phyloP scores from a whole-genome alignment of 1,140 invertebrate genomes.

The Heliothis virescens region DNA sequence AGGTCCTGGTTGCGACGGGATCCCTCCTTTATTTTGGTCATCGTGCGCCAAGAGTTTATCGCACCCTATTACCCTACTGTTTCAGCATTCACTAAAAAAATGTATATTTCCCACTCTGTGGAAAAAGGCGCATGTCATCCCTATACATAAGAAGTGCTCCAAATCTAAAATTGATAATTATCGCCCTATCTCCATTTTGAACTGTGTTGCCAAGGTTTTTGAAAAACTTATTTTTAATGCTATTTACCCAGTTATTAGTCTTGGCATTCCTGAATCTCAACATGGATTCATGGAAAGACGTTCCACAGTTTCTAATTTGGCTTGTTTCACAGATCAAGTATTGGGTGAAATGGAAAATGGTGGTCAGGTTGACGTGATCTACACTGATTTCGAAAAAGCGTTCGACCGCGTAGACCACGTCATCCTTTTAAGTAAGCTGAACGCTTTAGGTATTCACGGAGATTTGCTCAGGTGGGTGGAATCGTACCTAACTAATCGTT shows the following conservation, averaged over 20 bases:
- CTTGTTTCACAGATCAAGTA: neutral
- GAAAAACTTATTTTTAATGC: neutral
- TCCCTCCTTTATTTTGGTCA: neutral
- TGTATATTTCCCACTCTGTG: neutral
- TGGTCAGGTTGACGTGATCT: constrained; percentile 9
- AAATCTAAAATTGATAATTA: neutral
- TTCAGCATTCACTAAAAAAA: neutral
- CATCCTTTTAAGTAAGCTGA: neutral
- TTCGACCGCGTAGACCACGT: constrained; percentile 6
- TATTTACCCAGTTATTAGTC: neutral
- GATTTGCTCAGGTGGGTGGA: neutral
- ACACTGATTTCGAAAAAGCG: constrained; percentile 5
- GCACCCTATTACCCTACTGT: neutral
- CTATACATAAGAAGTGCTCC: neutral
- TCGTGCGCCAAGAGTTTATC: neutral
- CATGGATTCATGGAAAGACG: neutral
- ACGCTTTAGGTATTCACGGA: neutral
- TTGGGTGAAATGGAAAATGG: neutral
- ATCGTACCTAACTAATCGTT: neutral
- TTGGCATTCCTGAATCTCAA: too few species aligned
- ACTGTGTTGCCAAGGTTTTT: neutral
- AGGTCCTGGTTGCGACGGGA: neutral
- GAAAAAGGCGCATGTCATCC: neutral
- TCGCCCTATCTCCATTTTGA: neutral
- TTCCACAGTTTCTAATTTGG: neutral